Evolutionary conservation across 1,140 invertebrate genomes (phyloP).

Genomic region (Drosophila pandora): DNA sequence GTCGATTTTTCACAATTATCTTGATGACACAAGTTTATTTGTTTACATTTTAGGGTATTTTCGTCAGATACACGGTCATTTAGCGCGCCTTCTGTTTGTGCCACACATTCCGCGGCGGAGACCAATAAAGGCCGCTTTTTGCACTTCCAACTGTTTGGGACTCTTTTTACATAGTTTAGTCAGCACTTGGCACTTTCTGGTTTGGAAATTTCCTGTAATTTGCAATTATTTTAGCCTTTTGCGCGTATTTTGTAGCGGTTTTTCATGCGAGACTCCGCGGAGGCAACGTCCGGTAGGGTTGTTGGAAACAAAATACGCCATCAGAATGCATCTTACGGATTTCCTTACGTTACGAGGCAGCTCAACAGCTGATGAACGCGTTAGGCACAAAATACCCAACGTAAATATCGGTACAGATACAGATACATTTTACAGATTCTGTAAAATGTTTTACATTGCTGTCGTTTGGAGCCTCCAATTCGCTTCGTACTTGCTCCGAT

Average conservation of each 20-base stretch:
- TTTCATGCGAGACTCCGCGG: constrained; percentile 6
- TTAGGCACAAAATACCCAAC: neutral
- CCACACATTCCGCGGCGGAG: constrained; percentile 44
- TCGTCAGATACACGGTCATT: constrained; percentile 44
- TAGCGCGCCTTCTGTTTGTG: constrained; percentile 56
- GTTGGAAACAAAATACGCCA: constrained; percentile 25
- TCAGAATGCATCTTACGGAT: neutral
- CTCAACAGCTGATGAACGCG: constrained; percentile 26
- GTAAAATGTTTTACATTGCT: too few species aligned
- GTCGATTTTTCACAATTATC: constrained; percentile 35
- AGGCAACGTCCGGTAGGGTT: constrained; percentile 21
- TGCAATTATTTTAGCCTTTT: constrained; percentile 18
- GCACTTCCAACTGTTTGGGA: constrained; percentile 4
- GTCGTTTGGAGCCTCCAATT: too few species aligned
- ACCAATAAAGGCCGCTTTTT: constrained; percentile 22
- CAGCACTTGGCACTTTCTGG: constrained; percentile 2
- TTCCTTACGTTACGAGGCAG: neutral
- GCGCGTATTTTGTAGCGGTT: constrained; percentile 31
- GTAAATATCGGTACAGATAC: too few species aligned
- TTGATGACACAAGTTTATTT: constrained; percentile 42
- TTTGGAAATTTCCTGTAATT: constrained; percentile 7
- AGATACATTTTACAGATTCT: too few species aligned
- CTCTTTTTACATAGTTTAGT: neutral
- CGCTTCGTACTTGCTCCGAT: too few species aligned
- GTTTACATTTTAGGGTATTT: constrained; percentile 62